Conservation (phyloP, 2,797 vertebrate genomes). For the Aldrovandia affinis region DNA sequence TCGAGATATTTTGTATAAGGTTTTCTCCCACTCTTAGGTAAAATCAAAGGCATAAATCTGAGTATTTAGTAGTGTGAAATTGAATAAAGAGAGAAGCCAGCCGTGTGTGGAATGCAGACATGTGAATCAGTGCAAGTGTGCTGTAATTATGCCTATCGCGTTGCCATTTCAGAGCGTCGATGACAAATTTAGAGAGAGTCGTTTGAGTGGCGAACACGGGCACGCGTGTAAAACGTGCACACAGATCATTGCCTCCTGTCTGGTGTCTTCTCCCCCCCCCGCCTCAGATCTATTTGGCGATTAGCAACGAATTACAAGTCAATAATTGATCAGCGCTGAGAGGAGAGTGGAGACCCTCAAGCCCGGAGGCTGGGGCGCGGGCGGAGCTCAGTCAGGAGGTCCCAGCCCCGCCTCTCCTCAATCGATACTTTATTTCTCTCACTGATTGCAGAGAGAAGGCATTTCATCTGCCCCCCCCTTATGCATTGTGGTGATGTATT, state of each 20-base stretch:
- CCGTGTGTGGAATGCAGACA: neutral
- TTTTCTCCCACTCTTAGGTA: neutral
- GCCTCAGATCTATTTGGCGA: neutral
- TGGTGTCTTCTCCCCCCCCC: neutral
- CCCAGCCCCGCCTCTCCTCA: constrained; percentile 39
- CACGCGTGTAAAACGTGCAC: neutral
- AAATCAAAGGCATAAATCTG: constrained; percentile 6
- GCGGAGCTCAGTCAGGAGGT: constrained; percentile 27
- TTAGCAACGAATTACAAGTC: neutral
- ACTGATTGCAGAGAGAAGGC: constrained; percentile 47
- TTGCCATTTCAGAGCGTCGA: neutral
- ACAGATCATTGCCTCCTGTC: neutral
- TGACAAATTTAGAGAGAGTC: neutral
- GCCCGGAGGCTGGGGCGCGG: neutral
- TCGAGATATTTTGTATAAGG: neutral
- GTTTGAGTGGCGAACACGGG: neutral
- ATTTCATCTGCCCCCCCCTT: constrained; percentile 31
- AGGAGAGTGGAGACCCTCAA: neutral
- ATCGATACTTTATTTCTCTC: constrained; percentile 53
- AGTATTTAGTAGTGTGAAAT: constrained; percentile 5
- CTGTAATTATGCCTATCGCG: neutral
- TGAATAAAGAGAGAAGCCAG: neutral
- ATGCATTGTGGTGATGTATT: constrained; percentile 11
- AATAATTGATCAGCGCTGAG: constrained; percentile 7
- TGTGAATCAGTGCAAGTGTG: neutral